A percentile compares a stretch with the other conserved stretches of the same genome.
Evolutionary conservation across 2,113 vertebrate genomes (phyloP).

Genomic region (Caracal caracal): DNA sequence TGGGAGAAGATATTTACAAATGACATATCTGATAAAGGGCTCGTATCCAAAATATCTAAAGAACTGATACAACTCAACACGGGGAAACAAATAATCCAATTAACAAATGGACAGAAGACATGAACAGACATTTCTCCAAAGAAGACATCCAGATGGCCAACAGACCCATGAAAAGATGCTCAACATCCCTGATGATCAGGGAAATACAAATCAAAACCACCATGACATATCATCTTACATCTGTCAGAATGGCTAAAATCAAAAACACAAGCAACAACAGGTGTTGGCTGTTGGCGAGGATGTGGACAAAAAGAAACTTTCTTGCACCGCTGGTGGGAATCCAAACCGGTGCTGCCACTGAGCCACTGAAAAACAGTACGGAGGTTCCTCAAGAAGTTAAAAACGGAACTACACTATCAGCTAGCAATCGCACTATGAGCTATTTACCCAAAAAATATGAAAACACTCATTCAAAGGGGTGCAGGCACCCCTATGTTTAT

Average conservation of each 20-base stretch:
- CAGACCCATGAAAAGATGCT: not conserved
- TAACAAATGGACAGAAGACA: not conserved
- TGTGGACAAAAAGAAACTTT: not conserved
- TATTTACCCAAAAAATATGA: not conserved
- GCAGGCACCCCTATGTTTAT: too few relatives aligned
- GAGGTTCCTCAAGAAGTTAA: not conserved
- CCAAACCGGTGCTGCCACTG: not conserved
- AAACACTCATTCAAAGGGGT: too few relatives aligned
- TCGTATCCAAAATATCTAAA: not conserved
- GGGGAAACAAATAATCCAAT: not conserved
- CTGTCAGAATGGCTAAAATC: not conserved
- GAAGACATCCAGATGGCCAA: not conserved
- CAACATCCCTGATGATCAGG: not conserved
- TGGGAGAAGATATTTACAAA: not conserved
- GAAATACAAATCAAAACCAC: not conserved
- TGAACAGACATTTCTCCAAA: not conserved
- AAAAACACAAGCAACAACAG: not conserved
- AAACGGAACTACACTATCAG: not conserved
- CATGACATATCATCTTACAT: not conserved
- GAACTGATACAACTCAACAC: not conserved
- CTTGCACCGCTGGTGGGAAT: fast-evolving
- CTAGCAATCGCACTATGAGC: not conserved
- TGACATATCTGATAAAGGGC: not conserved
- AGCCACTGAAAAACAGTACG: not conserved
- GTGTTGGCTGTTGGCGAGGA: not conserved